Base-by-base conservation (phyloP, 1,140 invertebrate species). In the Drosophila punjabiensis region DNA sequence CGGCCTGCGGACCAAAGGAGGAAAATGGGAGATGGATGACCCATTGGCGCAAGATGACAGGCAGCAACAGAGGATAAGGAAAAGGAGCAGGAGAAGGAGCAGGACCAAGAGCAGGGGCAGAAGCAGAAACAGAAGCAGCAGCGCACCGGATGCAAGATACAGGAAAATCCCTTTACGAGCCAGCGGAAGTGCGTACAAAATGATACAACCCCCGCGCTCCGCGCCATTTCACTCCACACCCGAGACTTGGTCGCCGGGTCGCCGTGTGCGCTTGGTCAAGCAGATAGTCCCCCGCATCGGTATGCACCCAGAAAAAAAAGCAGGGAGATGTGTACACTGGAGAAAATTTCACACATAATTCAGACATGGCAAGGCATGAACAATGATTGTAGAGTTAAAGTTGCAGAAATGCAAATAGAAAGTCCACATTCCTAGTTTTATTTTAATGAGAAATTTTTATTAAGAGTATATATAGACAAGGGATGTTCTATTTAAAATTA, bases 131-230 rank as follows among this genome's bases (percentile, higher is more conserved):
- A 50, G 64, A 11, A 41, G 60, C 74, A 59, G 39, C 53, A 64
- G 52, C 63, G n/a, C 39, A 55, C 65, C 65, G 79, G 71, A 76
- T 73, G 76, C 75, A 80, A 73, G 79, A 86, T 73, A 90, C 87
- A 85, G 86, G 79, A 90, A 90, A 87, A 90, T 90, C 87, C 87
- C 86, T 90, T 90, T 90, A 90, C 87, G 86, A 90, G 66, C 82
- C 41, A 87, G 74, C 84, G 86, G 87, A 90, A 90, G 87, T 90
- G 86, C 86, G 87, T 91, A 91, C 87, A 90, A 90, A 89, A 91
- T 90, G 86, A 86, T 87, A 86, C 76, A 91, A 65, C 61, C 47
- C 37, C 55, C 30, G 53, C 30, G 37, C n/a, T 70, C 45, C 13
- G 24, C 48, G 28, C 24, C 48, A 52, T 52, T 52, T 32, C 28